Base-by-base conservation (phyloP, 1,140 invertebrate genomes). In the Dryas iulia region DNA sequence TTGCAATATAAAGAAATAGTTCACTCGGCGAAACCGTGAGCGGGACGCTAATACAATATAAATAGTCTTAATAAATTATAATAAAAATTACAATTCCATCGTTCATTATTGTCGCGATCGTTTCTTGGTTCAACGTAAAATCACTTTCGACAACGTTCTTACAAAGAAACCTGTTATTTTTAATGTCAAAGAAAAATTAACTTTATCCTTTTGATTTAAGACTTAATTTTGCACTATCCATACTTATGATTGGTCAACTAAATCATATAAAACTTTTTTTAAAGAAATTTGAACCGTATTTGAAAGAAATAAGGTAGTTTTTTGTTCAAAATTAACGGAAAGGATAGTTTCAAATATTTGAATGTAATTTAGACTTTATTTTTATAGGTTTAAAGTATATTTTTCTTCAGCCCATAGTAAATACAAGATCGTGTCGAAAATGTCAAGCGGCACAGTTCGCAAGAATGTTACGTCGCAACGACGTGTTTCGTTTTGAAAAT, bases 391-490 rank as follows among this genome's bases (percentile, higher is more conserved):
- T 47, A 47, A 14, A 47, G 39, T 21, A 47, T 47, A 21, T 47
- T 47, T 47, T 47, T 47, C 7, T 4, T 47, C 7, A 47, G 10
- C 39, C 18, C 14, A 10, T 2, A 47, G 18, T 47, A 0, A 7
- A 18, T 18, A 21, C 26, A 62, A 53, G 75, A 71, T 71, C 78
- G 76, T 79, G 78, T 59, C 59, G 69, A 56, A 79, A 85, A 86
- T 86, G 81, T 84, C 82, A 86, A 84, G 78, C 64, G 69, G 60
- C 69, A 73, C 76, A 79, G 76, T 78, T 61, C 47, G 61, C 61
- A 61, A 81, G 72, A 78, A 82, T 82, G 79, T 67, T 80, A 76
- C 77, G 71, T 65, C 54, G 74, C 57, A 69, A 68, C 72, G 69
- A 77, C 74, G 78, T 73, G 69, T 84, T 83, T 65, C 72, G 79